Evolutionary conservation across 1,140 invertebrate species (phyloP).

Genomic region (Drosophila obscura): DNA sequence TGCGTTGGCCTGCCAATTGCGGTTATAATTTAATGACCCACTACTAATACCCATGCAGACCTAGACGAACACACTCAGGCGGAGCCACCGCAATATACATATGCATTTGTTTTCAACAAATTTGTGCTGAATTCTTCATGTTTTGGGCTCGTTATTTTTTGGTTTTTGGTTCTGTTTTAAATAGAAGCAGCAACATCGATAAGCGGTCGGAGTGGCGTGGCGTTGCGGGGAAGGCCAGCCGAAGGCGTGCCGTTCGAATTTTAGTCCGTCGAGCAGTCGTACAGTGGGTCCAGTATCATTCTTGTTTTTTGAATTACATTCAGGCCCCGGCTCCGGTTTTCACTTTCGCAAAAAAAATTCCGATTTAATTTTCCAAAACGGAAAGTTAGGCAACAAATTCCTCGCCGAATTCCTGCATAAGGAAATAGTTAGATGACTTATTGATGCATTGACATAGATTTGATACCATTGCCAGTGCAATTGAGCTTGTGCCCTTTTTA

Average conservation of each 20-base stretch:
- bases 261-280: constrained; percentile 34
- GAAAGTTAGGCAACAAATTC: too few relatives aligned
- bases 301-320: not conserved
- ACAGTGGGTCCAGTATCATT: constrained; percentile 41
- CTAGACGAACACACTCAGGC: constrained; percentile 1
- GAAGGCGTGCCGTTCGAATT: constrained; percentile 65
- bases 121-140: constrained; percentile 67
- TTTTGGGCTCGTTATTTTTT: constrained; percentile 52
- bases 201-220: constrained; percentile 21
- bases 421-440: too few relatives aligned
- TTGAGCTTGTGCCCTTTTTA: too few relatives aligned
- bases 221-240: constrained; percentile 27
- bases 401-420: too few relatives aligned
- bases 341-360: too few relatives aligned
- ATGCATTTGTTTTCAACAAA: constrained; percentile 58
- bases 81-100: constrained; percentile 9
- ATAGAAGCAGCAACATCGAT: constrained; percentile 65
- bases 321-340: too few relatives aligned
- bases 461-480: too few relatives aligned
- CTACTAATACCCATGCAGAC: constrained; percentile 1
- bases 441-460: too few relatives aligned
- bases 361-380: too few relatives aligned
- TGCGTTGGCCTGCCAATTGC: constrained; percentile 25
- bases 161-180: constrained; percentile 56
- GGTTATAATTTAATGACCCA: constrained; percentile 43